Conservation (phyloP, 2,113 vertebrate species). For the Aspidoscelis tigris region DNA sequence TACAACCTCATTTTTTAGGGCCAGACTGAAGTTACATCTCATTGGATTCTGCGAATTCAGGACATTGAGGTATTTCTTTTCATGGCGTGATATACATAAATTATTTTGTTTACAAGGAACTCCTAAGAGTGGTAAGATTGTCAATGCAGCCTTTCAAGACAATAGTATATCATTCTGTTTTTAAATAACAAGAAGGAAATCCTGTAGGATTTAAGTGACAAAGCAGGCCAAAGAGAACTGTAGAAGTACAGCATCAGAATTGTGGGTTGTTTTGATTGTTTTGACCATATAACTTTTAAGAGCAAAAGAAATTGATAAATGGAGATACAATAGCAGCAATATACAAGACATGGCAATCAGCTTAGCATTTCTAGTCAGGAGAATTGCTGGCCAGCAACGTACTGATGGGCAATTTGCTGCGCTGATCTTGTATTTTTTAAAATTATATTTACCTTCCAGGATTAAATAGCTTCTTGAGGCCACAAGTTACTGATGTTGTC, state of each 20-base stretch:
- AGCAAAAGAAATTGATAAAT: background rate
- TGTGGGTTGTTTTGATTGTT: background rate
- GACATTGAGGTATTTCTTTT: background rate
- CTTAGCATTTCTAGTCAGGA: background rate
- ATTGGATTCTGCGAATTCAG: background rate
- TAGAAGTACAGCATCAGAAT: background rate
- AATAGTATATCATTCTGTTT: background rate
- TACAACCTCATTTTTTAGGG: background rate
- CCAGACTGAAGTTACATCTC: too few species aligned
- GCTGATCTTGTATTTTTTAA: background rate
- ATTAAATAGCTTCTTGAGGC: too few species aligned
- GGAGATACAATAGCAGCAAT: background rate
- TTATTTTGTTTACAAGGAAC: background rate
- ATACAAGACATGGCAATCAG: background rate
- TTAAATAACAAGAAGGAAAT: background rate
- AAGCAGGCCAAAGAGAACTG: too few species aligned
- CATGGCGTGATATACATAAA: background rate
- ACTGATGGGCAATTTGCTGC: background rate
- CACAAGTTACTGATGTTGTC: too few species aligned
- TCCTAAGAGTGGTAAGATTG: background rate
- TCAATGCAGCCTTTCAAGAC: background rate
- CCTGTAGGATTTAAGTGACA: background rate
- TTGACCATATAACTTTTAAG: background rate
- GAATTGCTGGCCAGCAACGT: background rate
- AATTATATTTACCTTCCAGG: background rate